phyloP scores from a whole-genome alignment of 64 coral and sea anemone genomes.

The Astreopora myriophthalma region DNA sequence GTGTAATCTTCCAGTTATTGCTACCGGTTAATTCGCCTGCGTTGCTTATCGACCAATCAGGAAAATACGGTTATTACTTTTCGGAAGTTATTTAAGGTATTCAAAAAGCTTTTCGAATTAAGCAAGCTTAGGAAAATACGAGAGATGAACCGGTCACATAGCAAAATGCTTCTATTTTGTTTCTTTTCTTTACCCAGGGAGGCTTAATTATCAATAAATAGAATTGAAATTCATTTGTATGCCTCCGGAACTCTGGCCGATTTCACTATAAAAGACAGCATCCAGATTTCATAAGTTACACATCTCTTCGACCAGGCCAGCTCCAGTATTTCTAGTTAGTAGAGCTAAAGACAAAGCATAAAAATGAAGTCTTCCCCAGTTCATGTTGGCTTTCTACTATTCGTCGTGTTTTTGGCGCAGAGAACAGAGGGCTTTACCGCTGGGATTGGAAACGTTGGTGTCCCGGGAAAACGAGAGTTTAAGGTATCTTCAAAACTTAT shows the following conservation, averaged over 20 bases:
- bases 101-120: neutral
- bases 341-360: neutral
- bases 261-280: conserved; percentile 16
- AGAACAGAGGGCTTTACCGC: conserved; percentile 22
- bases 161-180: neutral
- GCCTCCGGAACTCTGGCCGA: neutral
- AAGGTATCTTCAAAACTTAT: neutral
- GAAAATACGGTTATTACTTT: neutral
- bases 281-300: neutral
- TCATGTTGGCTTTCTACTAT: neutral
- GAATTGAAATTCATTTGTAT: neutral
- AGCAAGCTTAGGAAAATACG: neutral
- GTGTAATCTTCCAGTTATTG: conserved; percentile 2
- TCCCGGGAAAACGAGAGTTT: neutral
- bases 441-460: conserved; percentile 26
- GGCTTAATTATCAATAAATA: conserved; percentile 16
- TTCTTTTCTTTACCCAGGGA: conserved; percentile 18
- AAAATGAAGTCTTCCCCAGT: neutral
- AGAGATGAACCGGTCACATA: neutral
- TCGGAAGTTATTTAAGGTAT: conserved; percentile 9
- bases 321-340: too few species aligned
- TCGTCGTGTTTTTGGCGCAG: neutral
- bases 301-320: neutral
- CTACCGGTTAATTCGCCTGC: neutral
- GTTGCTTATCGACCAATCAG: neutral